Evolutionary conservation across 2,888 invertebrate genomes (phyloP), one percentile per base, ranked within the genome.

Genomic region (Alcis repandata): DNA sequence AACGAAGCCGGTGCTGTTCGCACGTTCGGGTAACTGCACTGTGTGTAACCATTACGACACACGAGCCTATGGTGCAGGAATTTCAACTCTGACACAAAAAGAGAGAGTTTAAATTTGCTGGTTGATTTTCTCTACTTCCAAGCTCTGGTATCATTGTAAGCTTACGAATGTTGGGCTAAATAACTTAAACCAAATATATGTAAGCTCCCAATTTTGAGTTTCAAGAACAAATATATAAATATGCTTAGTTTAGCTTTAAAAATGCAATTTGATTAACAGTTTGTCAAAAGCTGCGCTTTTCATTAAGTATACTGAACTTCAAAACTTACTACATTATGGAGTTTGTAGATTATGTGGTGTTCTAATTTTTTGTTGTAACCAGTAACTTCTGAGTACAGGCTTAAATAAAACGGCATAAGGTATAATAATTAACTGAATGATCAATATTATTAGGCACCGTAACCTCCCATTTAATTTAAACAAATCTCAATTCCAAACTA

Each of bases 11-110:
- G 36, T 33, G 49, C 46, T 57, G 69, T 70, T 71, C 73, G 70
- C 74, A 73, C 74, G 73, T 68, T 72, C 69, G 63, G 63, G 59
- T 74, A 74, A 74, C 74, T 71, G 74, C 71, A 67, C 70, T 67
- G 65, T 74, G 71, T 73, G 73, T 74, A 72, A 74, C 65, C 63
- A 72, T 74, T 74, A 70, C 73, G 68, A 74, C 69, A 74, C 53
- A 53, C 62, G 48, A 46, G 20, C 33, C 36, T 15, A 40, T 38
- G 36, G 13, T 43, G 51, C 38, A 40, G 49, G 54, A 70, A 61
- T 66, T 33, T 45, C 41, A 40, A 58, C 63, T 49, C n/a, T 70
- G 67, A 53, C n/a, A 0, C n/a, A 15, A 46, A 32, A 33, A 1
- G 10, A 17, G 49, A 71, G 43, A 41, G 59, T 57, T 20, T 17